Evolutionary conservation across 2,797 vertebrate genomes (phyloP).

Genomic region (Coracias cyanogaster): DNA sequence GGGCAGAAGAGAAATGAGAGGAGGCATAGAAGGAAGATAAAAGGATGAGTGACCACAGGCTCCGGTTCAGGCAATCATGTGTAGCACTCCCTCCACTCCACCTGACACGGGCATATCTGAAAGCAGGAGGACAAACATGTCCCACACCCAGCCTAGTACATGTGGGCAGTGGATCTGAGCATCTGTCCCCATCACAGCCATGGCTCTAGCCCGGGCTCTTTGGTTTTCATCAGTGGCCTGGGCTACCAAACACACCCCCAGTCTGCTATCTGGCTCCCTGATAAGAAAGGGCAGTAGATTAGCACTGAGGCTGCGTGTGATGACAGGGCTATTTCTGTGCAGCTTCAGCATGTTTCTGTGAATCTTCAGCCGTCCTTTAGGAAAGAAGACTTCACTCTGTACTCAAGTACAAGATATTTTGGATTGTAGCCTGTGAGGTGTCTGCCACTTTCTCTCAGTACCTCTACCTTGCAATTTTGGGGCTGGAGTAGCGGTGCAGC

Average conservation of each 20-base stretch:
- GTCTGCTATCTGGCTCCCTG: background rate
- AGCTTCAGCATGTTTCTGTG: background rate
- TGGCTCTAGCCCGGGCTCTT: background rate
- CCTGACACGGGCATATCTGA: background rate
- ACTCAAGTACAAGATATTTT: background rate
- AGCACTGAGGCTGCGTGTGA: background rate
- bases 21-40: background rate
- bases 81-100: background rate
- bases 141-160: background rate
- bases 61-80: background rate
- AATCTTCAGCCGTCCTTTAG: background rate
- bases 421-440: background rate
- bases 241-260: background rate
- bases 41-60: background rate
- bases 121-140: background rate
- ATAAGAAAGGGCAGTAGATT: background rate
- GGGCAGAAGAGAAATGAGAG: background rate
- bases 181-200: rapidly evolving
- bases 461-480: background rate
- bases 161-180: background rate
- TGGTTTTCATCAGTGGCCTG: background rate
- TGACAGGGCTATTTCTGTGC: background rate
- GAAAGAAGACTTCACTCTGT: background rate
- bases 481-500: background rate
- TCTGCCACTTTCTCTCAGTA: background rate